phyloP scores from a whole-genome alignment of 2,113 vertebrate genomes.

The Rafetus swinhoei region DNA sequence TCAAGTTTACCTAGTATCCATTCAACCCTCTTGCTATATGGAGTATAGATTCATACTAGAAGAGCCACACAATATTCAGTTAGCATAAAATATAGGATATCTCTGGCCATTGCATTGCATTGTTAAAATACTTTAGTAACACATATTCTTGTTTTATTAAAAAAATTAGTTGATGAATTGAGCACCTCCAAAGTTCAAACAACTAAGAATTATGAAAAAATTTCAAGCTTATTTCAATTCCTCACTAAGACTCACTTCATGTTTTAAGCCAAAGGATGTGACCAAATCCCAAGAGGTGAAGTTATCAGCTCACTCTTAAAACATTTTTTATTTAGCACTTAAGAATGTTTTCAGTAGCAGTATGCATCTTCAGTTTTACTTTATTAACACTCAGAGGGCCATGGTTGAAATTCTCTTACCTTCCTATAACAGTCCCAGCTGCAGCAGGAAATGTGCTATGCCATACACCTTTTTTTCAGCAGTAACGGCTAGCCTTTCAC shows the following conservation, averaged over 20 bases:
- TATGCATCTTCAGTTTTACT: conserved; percentile 57
- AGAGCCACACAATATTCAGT: conserved; percentile 63
- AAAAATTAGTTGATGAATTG: conserved; percentile 58
- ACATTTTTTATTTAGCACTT: conserved; percentile 76
- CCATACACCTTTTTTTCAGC: conserved; percentile 37
- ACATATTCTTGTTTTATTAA: conserved; percentile 63
- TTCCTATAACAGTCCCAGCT: conserved; percentile 29
- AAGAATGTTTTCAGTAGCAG: conserved; percentile 69
- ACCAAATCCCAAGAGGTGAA: conserved; percentile 74
- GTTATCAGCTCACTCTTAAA: conserved; percentile 59
- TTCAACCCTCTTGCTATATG: conserved; percentile 63
- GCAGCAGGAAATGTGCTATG: background rate
- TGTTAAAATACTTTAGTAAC: conserved; percentile 69
- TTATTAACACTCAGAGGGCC: conserved; percentile 63
- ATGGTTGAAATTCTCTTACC: conserved; percentile 55
- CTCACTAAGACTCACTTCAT: conserved; percentile 75
- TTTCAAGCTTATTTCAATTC: conserved; percentile 70
- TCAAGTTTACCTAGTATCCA: conserved; percentile 71
- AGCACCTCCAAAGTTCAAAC: conserved; percentile 72
- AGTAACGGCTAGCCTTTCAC: conserved; percentile 13
- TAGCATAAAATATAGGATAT: conserved; percentile 62
- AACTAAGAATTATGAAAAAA: conserved; percentile 69
- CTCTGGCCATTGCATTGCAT: conserved; percentile 68
- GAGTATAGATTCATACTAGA: conserved; percentile 49
- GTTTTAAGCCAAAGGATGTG: conserved; percentile 72